These are phyloP conservation scores for Itoplectis maculator DNA, from an alignment of 2,888 invertebrate genomes.

Conservation along the genomic window DNA sequence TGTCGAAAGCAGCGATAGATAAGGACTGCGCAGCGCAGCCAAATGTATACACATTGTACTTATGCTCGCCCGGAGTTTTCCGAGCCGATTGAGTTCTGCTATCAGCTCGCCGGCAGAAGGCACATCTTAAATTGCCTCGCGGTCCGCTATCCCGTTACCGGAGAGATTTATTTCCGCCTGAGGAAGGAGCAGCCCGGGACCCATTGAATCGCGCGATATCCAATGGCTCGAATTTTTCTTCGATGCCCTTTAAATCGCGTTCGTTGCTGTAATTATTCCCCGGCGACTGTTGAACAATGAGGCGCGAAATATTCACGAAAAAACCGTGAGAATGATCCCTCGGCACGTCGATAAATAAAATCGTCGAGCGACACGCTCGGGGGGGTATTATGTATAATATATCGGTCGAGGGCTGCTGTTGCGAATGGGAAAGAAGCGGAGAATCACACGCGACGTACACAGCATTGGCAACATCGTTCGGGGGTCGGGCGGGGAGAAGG, in stretches of 20 bases:
- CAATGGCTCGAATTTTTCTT: constrained; percentile 56
- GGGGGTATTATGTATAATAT: constrained; percentile 23
- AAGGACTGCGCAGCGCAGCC: neutral
- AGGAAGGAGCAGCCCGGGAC: constrained; percentile 5
- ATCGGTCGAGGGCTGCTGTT: constrained; percentile 39
- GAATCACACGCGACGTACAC: constrained; percentile 21
- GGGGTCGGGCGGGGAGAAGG: neutral
- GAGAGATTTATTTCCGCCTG: constrained; percentile 42
- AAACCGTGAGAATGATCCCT: neutral
- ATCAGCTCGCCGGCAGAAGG: constrained; percentile 58
- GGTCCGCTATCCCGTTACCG: constrained; percentile 18
- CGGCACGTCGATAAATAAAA: neutral
- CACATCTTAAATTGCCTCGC: constrained; percentile 57
- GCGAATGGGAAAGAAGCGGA: constrained; percentile 37
- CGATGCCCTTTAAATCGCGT: neutral
- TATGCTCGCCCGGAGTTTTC: constrained; percentile 29
- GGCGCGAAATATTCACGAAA: neutral
- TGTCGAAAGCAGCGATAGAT: constrained; percentile 34
- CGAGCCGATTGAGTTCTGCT: constrained; percentile 54
- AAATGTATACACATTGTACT: constrained; percentile 40
- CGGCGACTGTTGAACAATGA: neutral
- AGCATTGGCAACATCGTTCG: neutral
- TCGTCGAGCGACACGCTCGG: neutral
- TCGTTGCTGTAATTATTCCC: no score
- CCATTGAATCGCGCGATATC: constrained; percentile 30